Evolutionary conservation across 1,140 invertebrate species (phyloP), one percentile per base, ranked within the genome.

Genomic region (Drosophila ohnishii): DNA sequence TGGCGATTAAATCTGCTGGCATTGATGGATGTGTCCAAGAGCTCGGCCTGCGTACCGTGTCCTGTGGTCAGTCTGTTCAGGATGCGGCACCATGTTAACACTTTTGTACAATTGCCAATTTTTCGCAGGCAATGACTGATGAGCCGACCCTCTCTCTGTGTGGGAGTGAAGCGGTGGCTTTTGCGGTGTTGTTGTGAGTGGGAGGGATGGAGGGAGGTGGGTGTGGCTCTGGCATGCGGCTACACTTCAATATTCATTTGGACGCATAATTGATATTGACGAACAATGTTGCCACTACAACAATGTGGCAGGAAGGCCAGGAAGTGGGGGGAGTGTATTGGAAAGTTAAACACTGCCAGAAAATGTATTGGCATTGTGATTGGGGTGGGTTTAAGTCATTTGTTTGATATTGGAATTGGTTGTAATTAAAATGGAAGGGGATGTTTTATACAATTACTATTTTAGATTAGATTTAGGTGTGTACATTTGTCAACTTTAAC

Each of bases 211-310:
- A 47, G 34, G 32, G 7, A 51, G 5, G 16, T 13, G 10, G 25
- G 58, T 57, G 39, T 71, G 58, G 80, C 37, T 61, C 56, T 75
- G 77, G 80, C 73, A 72, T 78, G 80, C 84, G 76, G 69, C 80
- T 90, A 78, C 85, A 88, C 84, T 88, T 88, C 85, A 88, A 88
- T 88, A 90, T 88, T 88, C 85, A 89, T 90, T 88, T 88, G 80
- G 69, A 85, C 74, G 85, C 85, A 89, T 88, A 88, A 88, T 88
- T 88, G 85, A 88, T 88, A 85, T 85, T 79, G 85, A 85, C 85
- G 84, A 88, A 88, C 84, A 88, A 88, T 88, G 84, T 88, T 88
- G 80, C 65, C 44, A 50, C 65, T 71, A 59, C 67, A 58, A 71
- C 67, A 71, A 71, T 71, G 67, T 42, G 14, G 9, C 9, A 30